These are phyloP conservation scores for Caenorhabditis sp. DNA, from an alignment of 2,888 invertebrate genomes.

Conservation along the genomic window DNA sequence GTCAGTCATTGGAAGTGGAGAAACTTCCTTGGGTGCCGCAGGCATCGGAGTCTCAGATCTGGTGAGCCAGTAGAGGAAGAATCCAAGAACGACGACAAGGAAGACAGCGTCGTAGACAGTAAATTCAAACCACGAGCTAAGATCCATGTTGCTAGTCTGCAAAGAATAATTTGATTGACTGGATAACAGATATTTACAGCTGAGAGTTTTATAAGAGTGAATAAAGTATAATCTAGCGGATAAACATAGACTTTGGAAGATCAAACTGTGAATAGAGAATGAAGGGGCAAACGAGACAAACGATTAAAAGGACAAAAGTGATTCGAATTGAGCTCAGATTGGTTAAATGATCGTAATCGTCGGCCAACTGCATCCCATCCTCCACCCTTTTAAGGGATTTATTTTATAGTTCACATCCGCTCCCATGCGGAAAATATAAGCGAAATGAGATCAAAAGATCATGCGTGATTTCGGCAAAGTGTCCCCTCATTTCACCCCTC, in stretches of 20 bases:
- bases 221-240: conserved; percentile 4
- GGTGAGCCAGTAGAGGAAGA: conserved; percentile 77
- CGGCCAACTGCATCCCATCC: neutral
- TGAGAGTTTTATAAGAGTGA: neutral
- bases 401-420: conserved; percentile 43
- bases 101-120: conserved; percentile 75
- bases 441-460: conserved; percentile 47
- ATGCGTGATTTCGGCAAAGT: conserved; percentile 37
- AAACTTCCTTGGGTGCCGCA: conserved; percentile 63
- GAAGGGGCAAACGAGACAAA: neutral
- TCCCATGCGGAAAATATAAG: conserved; percentile 37
- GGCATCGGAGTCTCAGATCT: conserved; percentile 68
- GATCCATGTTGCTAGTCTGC: conserved; percentile 60
- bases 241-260: conserved; percentile 37
- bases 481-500: too few relatives aligned
- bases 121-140: conserved; percentile 71
- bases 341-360: conserved; percentile 41
- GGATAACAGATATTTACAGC: neutral
- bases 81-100: conserved; percentile 74
- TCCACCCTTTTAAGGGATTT: conserved; percentile 30
- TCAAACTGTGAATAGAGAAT: conserved; percentile 13
- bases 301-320: conserved; percentile 35
- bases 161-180: conserved; percentile 10
- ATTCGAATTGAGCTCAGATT: conserved; percentile 13
- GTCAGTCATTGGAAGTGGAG: conserved; percentile 76